Percentiles rank a stretch among this genome's conserved stretches.
These are phyloP conservation scores for Fratercula arctica DNA, from an alignment of 2,797 vertebrate species.

Conservation along the genomic window DNA sequence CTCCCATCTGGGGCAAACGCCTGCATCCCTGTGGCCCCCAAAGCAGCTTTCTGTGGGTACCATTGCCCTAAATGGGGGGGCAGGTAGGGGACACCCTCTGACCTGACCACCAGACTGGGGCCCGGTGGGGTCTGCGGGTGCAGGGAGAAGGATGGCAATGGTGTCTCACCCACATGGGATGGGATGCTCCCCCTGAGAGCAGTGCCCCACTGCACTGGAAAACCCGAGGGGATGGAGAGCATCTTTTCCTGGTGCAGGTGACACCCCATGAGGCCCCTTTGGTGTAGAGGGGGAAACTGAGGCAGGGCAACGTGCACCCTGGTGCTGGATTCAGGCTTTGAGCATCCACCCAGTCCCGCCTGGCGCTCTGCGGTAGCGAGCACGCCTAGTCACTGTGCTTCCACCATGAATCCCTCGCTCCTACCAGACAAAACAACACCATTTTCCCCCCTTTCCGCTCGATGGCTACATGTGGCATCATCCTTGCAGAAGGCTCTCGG, in stretches of 20 bases:
- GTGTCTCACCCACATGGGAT: fast-evolving
- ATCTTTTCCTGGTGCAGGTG: neutral
- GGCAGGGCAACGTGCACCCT: neutral
- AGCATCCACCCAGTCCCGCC: neutral
- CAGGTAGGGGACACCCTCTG: neutral
- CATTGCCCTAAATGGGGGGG: neutral
- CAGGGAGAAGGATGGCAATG: too few species aligned
- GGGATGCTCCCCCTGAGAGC: neutral
- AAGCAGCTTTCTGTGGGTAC: neutral
- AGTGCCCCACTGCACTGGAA: neutral
- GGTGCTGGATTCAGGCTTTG: neutral
- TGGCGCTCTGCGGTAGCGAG: neutral
- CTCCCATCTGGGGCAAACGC: fast-evolving
- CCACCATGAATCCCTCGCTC: neutral
- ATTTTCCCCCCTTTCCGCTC: neutral
- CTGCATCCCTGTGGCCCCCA: neutral
- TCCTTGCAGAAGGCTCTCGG: neutral
- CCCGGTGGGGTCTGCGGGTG: fast-evolving
- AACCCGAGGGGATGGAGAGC: neutral
- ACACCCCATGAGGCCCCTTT: neutral
- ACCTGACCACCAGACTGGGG: fast-evolving
- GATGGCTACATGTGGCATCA: neutral
- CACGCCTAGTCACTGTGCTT: neutral
- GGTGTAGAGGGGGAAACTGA: neutral
- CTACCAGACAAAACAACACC: fast-evolving